Evolutionary conservation across 2,113 vertebrate species (phyloP).

Genomic region (Atractosteus spatula): DNA sequence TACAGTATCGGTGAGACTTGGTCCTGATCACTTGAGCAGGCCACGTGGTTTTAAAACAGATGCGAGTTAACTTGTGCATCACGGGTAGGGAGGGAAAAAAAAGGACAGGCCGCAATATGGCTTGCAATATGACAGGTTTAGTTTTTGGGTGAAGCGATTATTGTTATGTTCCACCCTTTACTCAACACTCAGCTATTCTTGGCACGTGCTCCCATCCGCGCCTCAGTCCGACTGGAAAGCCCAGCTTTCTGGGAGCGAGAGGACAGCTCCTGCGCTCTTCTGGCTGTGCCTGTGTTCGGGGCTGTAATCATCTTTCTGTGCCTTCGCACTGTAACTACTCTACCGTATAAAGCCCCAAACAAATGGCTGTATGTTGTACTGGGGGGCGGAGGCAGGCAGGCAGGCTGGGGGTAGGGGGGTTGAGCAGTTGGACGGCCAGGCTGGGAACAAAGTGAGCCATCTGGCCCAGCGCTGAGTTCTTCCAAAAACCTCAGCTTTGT

Average conservation of each 20-base stretch:
- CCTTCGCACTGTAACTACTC: slow-evolving; percentile 79
- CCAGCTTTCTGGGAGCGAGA: slow-evolving; percentile 1
- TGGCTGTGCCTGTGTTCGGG: slow-evolving; percentile 23
- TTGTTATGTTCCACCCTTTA: slow-evolving; percentile 20
- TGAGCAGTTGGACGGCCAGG: slow-evolving; percentile 81
- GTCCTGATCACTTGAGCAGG: too few species aligned
- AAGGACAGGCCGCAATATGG: background rate
- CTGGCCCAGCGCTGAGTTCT: slow-evolving; percentile 77
- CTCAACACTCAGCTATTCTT: slow-evolving; percentile 33
- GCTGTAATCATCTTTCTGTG: slow-evolving; percentile 33
- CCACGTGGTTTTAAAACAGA: too few species aligned
- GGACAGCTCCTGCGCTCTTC: background rate
- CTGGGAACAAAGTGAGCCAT: slow-evolving; percentile 80
- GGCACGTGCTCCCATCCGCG: slow-evolving; percentile 3
- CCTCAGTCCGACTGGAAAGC: slow-evolving; percentile 15
- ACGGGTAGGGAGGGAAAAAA: too few species aligned
- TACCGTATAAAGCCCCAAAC: slow-evolving; percentile 81
- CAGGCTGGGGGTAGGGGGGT: slow-evolving; percentile 26
- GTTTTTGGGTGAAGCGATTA: slow-evolving; percentile 4
- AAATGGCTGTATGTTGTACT: slow-evolving; percentile 82
- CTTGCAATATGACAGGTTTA: slow-evolving; percentile 8
- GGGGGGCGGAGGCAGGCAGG: slow-evolving; percentile 40
- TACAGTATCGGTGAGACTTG: too few species aligned
- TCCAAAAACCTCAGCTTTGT: slow-evolving; percentile 85
- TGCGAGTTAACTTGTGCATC: too few species aligned